A percentile compares a stretch with the other conserved stretches of the same genome.
Conservation (phyloP, 2,888 invertebrate species). For the Ectemnius lituratus region DNA sequence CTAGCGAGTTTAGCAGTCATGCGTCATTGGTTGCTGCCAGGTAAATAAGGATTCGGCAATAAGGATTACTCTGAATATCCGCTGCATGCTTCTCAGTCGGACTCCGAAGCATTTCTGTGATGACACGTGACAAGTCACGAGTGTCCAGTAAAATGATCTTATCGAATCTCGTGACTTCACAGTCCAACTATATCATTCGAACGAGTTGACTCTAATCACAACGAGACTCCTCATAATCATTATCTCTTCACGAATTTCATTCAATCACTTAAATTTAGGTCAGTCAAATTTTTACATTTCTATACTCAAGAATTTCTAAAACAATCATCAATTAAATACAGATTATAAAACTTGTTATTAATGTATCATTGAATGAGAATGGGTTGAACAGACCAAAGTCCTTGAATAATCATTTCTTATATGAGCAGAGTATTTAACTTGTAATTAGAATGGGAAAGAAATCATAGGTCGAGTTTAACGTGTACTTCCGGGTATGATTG, state of each 20-base stretch:
- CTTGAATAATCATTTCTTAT: too few species aligned
- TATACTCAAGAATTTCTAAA: too few species aligned
- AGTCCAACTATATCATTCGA: constrained; percentile 7
- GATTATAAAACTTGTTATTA: too few species aligned
- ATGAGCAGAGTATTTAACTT: too few species aligned
- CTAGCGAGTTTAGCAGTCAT: not conserved
- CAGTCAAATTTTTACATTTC: too few species aligned
- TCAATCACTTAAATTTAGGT: not conserved
- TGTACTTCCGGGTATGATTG: too few species aligned
- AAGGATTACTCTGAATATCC: not conserved
- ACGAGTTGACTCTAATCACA: not conserved
- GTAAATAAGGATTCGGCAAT: not conserved
- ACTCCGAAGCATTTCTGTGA: too few species aligned
- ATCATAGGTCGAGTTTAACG: too few species aligned
- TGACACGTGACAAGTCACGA: constrained; percentile 26
- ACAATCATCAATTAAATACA: too few species aligned
- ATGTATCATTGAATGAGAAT: too few species aligned
- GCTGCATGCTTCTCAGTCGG: not conserved
- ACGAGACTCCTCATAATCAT: not conserved
- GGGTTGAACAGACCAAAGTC: too few species aligned
- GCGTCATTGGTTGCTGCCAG: not conserved
- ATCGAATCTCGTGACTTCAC: constrained; percentile 48
- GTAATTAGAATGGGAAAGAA: too few species aligned
- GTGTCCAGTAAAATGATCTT: constrained; percentile 18
- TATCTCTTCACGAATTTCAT: not conserved